Evolutionary conservation across 2,113 vertebrate species (phyloP).

Genomic region (Marmota monax): DNA sequence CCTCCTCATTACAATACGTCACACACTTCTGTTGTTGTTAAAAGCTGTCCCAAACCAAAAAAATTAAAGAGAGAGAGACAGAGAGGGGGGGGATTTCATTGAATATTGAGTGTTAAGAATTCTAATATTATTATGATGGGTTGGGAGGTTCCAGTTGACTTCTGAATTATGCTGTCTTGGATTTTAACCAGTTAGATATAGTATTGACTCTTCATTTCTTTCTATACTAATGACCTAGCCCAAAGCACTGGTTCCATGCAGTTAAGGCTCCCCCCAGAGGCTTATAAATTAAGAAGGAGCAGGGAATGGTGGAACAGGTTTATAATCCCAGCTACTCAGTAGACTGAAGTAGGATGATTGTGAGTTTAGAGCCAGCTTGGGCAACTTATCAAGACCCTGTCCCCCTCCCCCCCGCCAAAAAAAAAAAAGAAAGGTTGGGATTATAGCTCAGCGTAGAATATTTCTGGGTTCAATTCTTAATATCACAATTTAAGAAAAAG

Average conservation of each 20-base stretch:
- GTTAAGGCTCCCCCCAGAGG: fast-evolving
- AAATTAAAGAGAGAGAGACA: too few species aligned
- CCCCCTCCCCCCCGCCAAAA: too few species aligned
- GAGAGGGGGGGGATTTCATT: neutral
- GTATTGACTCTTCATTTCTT: neutral
- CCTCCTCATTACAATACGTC: neutral
- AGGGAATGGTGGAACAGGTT: too few species aligned
- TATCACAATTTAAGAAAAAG: too few species aligned
- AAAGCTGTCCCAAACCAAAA: neutral
- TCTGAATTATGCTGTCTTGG: neutral
- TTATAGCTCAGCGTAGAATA: too few species aligned
- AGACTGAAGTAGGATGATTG: too few species aligned
- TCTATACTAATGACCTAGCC: neutral
- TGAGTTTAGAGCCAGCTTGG: too few species aligned
- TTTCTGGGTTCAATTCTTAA: too few species aligned
- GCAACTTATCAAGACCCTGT: too few species aligned
- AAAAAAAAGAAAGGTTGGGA: too few species aligned
- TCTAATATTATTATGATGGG: neutral
- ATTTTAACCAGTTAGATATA: neutral
- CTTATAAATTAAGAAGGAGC: neutral
- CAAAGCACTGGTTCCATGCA: neutral
- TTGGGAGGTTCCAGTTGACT: neutral
- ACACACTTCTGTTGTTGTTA: neutral
- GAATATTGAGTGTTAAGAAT: neutral
- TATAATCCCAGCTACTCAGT: too few species aligned